Evolutionary conservation across 2,888 invertebrate species (phyloP), one percentile per base, ranked within the genome.

Genomic region (Rhingia rostrata): DNA sequence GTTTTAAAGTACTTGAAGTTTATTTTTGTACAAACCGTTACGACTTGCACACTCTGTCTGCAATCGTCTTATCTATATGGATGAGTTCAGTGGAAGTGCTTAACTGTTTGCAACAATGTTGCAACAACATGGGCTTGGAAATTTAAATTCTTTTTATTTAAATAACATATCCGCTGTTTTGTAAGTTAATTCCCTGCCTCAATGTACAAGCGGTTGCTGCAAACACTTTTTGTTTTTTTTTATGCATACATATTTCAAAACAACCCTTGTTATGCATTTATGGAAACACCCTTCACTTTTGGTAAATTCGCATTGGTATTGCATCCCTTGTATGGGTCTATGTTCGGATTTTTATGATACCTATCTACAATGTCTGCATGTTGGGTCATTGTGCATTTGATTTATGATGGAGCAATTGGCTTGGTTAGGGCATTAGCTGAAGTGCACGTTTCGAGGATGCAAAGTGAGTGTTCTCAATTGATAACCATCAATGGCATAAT

Each of bases 181-280:
- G 54, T 32, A 35, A 51, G 51, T 70, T 45, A 56, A 75, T 77
- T 72, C 43, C 81, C 82, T 82, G 82, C 82, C 82, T 70, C 78
- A 82, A 82, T 78, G 66, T 78, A 78, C 78, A 78, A 78, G 82
- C 78, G 9, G 78, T 82, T 82, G 66, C 56, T 78, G 54, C 66
- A 41, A 82, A 58, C 12, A 7, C 10, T 35, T 32, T 61, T 49
- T 35, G 33, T 32, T 54, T 53, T 33, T 45, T 51, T 54, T 10
- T n/a, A 41, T 53, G n/a, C 6, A 32, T n/a, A 33, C 32, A 9
- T 5, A 4, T 49, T n/a, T 0, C 9, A 30, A 51, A 54, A 9
- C 35, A 22, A 37, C 53, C 61, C 61, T 45, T 47, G 45, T 47
- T 33, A 35, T 10, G 22, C 43, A 41, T 10, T 33, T 10, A 4